A percentile compares a stretch with the other conserved stretches of the same genome.
phyloP scores from a whole-genome alignment of 1,140 invertebrate genomes.

The Brachystomella parvula region DNA sequence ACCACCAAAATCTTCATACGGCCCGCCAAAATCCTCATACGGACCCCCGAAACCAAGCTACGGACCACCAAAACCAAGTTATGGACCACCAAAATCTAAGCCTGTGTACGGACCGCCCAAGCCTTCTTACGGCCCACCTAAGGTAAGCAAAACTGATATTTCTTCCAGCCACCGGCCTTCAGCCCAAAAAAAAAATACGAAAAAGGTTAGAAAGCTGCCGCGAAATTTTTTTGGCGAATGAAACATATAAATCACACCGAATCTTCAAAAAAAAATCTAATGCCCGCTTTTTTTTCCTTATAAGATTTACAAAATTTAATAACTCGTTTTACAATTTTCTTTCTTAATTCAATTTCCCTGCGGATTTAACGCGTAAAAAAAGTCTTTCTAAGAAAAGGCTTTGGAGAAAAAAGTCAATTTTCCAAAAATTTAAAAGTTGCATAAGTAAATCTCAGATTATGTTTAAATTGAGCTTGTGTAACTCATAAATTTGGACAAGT shows the following conservation, averaged over 20 bases:
- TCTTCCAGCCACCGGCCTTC: no score
- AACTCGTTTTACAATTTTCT: neutral
- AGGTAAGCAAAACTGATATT: neutral
- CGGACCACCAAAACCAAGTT: neutral
- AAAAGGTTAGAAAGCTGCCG: neutral
- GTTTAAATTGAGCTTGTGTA: no score
- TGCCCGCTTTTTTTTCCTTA: neutral
- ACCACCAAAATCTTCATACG: neutral
- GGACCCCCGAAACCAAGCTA: constrained; percentile 1
- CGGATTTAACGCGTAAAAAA: no score
- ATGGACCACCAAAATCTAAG: neutral
- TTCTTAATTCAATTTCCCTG: no score
- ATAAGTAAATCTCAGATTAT: no score
- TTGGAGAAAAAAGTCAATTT: no score
- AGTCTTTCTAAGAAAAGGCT: no score
- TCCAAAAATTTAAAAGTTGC: no score
- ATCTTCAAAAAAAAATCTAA: no score
- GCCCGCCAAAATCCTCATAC: neutral
- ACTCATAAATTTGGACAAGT: no score
- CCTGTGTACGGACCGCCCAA: neutral
- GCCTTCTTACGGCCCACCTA: neutral
- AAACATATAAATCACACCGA: neutral
- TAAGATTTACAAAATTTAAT: neutral
- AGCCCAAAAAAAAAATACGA: no score
- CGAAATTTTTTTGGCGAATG: neutral